Evolutionary conservation across 2,797 vertebrate species (phyloP), one percentile per base, ranked within the genome.

Genomic region (Labroides dimidiatus): DNA sequence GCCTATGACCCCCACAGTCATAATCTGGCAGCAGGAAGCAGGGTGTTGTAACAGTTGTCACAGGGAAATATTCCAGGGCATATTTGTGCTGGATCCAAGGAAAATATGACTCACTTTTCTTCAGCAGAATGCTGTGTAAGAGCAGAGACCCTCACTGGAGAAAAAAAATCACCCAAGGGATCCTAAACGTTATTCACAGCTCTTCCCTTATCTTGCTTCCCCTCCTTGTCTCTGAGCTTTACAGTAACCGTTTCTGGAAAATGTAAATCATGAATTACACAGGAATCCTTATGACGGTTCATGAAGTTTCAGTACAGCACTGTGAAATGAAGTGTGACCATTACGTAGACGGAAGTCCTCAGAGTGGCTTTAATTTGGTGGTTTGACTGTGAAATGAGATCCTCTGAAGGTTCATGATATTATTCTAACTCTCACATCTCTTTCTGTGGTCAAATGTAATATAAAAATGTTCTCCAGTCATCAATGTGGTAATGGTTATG

Each of bases 401-500:
- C 19, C 33, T 43, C 50, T 61, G 13, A 61, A 39, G 33, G 19
- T 42, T 24, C 13, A 30, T 49, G 8, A 42, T 36, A 15, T 19
- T 15, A 17, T 49, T 58, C 64, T 9, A 49, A 68, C 21, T 47
- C 24, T 21, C n/a, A 42, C 19, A 39, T 17, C 2, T 33, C 4
- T 45, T 5, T 17, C 13, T 5, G 19, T 19, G 4, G 15, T 10
- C 3, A 77, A 72, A 41, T 42, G 17, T 43, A 30, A 39, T 24
- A 41, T 47, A 41, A 53, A 69, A 33, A 55, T 49, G 20, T 33
- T 30, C n/a, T 39, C 36, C 36, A 5, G 10, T 24, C 60, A 56
- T 69, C 21, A 51, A 48, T 39, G 16, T 14, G 33, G 23, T 72
- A 70, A 69, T 47, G 44, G 10, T 36, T 24, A 33, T 43, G 41